Evolutionary conservation across 2,797 vertebrate genomes (phyloP).

Genomic region (Neoniphon sammara): DNA sequence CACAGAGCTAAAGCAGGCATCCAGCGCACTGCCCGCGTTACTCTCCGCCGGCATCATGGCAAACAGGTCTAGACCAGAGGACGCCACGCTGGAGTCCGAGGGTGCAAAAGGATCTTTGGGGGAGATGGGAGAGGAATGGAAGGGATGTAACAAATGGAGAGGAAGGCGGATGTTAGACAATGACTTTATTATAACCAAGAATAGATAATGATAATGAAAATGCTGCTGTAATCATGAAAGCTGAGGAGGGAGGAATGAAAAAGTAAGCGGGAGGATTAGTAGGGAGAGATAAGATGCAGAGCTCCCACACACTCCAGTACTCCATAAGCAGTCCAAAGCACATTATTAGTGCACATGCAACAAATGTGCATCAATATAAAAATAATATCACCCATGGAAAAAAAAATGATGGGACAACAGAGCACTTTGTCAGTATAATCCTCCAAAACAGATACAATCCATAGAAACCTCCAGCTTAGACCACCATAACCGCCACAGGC

Average conservation of each 20-base stretch:
- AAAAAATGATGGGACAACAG: not conserved
- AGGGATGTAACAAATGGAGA: slow-evolving; percentile 44
- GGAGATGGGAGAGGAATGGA: slow-evolving; percentile 21
- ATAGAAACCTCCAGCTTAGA: slow-evolving; percentile 7
- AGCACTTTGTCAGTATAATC: slow-evolving; percentile 1
- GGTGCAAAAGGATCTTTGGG: slow-evolving; percentile 92
- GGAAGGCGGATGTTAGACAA: slow-evolving; percentile 48
- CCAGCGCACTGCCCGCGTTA: slow-evolving; percentile 73
- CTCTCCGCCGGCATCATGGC: slow-evolving; percentile 91
- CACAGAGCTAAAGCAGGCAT: slow-evolving; percentile 76
- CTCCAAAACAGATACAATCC: not conserved
- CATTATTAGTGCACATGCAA: not conserved
- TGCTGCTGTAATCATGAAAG: not conserved
- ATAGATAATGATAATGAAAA: slow-evolving; percentile 17
- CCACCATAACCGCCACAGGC: not conserved
- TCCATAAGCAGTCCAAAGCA: not conserved
- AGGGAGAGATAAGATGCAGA: slow-evolving; percentile 17
- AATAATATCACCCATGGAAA: slow-evolving; percentile 23
- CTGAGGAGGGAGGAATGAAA: slow-evolving; percentile 14
- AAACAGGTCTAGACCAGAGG: slow-evolving; percentile 95
- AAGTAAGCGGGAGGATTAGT: slow-evolving; percentile 11
- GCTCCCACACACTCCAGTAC: slow-evolving; percentile 42
- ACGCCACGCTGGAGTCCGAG: slow-evolving; percentile 84
- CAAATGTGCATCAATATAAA: not conserved
- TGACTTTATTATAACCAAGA: slow-evolving; percentile 28